Conservation (phyloP, 2,888 invertebrate species). For the Argyresthia albistria region DNA sequence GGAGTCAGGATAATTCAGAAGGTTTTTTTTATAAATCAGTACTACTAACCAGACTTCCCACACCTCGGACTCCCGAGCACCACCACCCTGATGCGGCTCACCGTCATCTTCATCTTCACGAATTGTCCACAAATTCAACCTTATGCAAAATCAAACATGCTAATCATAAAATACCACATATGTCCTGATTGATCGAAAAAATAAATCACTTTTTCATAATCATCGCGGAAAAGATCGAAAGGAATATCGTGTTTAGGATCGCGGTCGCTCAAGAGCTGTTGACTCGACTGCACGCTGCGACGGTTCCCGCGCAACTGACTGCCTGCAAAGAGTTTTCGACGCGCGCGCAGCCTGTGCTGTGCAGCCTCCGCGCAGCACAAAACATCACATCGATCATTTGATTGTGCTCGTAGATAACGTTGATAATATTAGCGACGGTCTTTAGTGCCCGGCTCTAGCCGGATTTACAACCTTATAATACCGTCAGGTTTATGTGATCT, state of each 20-base stretch:
- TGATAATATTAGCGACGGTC: too few relatives aligned
- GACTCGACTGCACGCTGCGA: slow-evolving; percentile 40
- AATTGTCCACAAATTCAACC: slow-evolving; percentile 23
- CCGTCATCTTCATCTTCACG: slow-evolving; percentile 78
- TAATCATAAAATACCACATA: slow-evolving; percentile 21
- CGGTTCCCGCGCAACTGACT: slow-evolving; percentile 55
- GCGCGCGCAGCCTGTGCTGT: not conserved
- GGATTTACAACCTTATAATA: too few relatives aligned
- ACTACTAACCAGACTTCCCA: slow-evolving; percentile 82
- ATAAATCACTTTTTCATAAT: slow-evolving; percentile 31
- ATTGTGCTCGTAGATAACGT: too few relatives aligned
- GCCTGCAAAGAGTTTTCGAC: slow-evolving; percentile 20
- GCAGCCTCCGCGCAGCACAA: too few relatives aligned
- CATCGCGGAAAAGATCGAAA: slow-evolving; percentile 44
- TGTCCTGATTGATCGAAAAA: not conserved
- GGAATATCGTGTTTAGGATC: slow-evolving; percentile 40
- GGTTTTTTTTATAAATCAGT: not conserved
- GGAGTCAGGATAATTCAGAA: not conserved
- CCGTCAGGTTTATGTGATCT: too few relatives aligned
- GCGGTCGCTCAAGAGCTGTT: slow-evolving; percentile 18
- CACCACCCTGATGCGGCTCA: slow-evolving; percentile 85
- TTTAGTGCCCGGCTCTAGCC: too few relatives aligned
- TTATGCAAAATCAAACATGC: slow-evolving; percentile 13
- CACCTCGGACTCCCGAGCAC: slow-evolving; percentile 83
- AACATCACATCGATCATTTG: too few relatives aligned